Conservation (phyloP, 2,888 invertebrate genomes). For the Lomographa bimaculata region DNA sequence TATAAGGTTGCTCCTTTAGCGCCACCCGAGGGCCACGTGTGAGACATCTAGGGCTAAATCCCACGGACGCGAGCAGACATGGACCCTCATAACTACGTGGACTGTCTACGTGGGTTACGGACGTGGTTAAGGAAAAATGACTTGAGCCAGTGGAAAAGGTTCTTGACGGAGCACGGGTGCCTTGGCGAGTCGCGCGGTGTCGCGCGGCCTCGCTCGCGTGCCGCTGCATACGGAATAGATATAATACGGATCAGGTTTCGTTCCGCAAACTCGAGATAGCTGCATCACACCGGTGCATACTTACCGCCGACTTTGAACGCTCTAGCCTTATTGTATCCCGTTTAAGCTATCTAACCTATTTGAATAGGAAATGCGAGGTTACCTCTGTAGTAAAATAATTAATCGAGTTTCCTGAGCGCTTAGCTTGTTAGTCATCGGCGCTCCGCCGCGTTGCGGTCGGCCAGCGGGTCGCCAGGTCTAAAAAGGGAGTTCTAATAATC, state of each 20-base stretch:
- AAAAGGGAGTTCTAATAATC: slow-evolving; percentile 79
- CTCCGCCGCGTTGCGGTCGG: slow-evolving; percentile 45
- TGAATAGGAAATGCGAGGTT: slow-evolving; percentile 70
- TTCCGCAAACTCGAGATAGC: slow-evolving; percentile 80
- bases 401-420: slow-evolving; percentile 55
- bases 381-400: slow-evolving; percentile 56
- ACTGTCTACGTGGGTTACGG: no score
- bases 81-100: no score
- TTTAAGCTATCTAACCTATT: slow-evolving; percentile 60
- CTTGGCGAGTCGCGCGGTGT: slow-evolving; percentile 3
- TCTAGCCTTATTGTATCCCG: slow-evolving; percentile 64
- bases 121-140: no score
- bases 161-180: slow-evolving; percentile 35
- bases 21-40: no score
- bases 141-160: slow-evolving; percentile 26
- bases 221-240: slow-evolving; percentile 63
- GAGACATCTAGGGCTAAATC: no score
- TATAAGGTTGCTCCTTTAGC: no score
- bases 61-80: no score
- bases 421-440: slow-evolving; percentile 61
- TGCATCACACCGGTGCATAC: slow-evolving; percentile 60
- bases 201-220: slow-evolving; percentile 68
- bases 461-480: slow-evolving; percentile 60
- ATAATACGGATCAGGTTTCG: slow-evolving; percentile 76
- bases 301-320: slow-evolving; percentile 64